Base-by-base conservation (phyloP, 2,113 vertebrate species). In the Geococcyx californianus region DNA sequence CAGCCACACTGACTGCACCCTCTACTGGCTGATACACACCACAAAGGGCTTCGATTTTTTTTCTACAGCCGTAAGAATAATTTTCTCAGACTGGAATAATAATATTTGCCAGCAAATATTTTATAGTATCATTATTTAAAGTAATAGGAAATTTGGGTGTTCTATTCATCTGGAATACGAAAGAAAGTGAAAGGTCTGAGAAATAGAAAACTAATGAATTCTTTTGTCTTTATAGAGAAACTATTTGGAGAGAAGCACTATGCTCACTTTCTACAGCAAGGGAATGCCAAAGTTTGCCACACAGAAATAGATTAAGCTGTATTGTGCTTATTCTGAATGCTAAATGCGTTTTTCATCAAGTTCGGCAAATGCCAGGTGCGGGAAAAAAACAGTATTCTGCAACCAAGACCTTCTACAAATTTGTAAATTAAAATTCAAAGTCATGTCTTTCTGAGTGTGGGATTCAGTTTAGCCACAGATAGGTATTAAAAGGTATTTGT, bases 21-120 rank as follows among this genome's bases (percentile, higher is more conserved):
- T 98, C 97, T 98, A 51, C 95, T 96, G 96, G 94, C 49, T 69
- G 34, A 73, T 75, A 59, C 5, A 14, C 67, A 69, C 34, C 66
- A 49, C 58, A 3, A 28, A 36, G 33, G 59, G n/a, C 19, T 74
- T 89, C 85, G n/a, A 40, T 13, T 10, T 38, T 26, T 23, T 26
- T 8, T 19, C 4, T 12, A 55, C n/a, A 55, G 51, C 62, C 64
- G 2, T 34, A 52, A 14, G 13, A 86, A 31, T 78, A 44, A 60
- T 42, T 63, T 84, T 63, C 25, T 70, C 63, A 66, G 42, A 49
- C 52, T 80, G 56, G 18, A 67, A 72, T 45, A 80, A 56, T 49
- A 59, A 25, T 36, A 59, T 74, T 80, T 56, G 28, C 40, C 38
- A 77, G 62, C 25, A 82, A 76, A 83, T 31, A 36, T 3, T 10